Conservation (phyloP, 1,140 invertebrate genomes). For the Trichoplusia ni region DNA sequence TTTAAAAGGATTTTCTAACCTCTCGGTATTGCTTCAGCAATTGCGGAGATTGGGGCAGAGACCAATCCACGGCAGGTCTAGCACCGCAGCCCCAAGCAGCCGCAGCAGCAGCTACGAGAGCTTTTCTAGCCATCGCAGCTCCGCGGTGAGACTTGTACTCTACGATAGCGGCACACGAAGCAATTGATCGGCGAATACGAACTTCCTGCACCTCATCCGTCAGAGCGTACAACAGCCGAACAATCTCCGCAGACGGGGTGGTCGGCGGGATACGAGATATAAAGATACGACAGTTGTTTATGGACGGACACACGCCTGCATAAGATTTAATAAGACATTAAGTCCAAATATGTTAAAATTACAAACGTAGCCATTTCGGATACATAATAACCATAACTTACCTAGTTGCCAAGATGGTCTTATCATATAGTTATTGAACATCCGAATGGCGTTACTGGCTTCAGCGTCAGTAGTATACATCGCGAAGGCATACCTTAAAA, state of each 20-base stretch:
- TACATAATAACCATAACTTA: too few species aligned
- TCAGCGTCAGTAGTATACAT: constrained; percentile 72
- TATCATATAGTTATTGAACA: constrained; percentile 79
- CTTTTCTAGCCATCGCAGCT: constrained; percentile 72
- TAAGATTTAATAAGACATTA: background rate
- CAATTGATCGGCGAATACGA: constrained; percentile 64
- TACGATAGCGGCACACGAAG: constrained; percentile 67
- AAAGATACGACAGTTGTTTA: constrained; percentile 77
- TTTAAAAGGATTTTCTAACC: constrained; percentile 38
- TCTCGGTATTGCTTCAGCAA: constrained; percentile 73
- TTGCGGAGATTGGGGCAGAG: constrained; percentile 69
- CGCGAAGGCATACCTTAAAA: constrained; percentile 71
- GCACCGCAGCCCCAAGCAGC: constrained; percentile 70
- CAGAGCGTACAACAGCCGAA: constrained; percentile 67
- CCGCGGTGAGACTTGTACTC: constrained; percentile 75
- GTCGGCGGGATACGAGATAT: constrained; percentile 71
- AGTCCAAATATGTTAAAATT: background rate
- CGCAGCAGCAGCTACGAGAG: constrained; percentile 66
- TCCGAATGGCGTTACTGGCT: constrained; percentile 67
- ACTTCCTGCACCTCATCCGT: constrained; percentile 76
- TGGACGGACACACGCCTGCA: constrained; percentile 69
- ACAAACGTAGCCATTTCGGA: too few species aligned
- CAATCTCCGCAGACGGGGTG: constrained; percentile 67
- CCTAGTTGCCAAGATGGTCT: constrained; percentile 75
- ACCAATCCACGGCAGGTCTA: constrained; percentile 72